Base-by-base conservation (phyloP, 2,113 vertebrate genomes). In the Gopherus evgoodei region DNA sequence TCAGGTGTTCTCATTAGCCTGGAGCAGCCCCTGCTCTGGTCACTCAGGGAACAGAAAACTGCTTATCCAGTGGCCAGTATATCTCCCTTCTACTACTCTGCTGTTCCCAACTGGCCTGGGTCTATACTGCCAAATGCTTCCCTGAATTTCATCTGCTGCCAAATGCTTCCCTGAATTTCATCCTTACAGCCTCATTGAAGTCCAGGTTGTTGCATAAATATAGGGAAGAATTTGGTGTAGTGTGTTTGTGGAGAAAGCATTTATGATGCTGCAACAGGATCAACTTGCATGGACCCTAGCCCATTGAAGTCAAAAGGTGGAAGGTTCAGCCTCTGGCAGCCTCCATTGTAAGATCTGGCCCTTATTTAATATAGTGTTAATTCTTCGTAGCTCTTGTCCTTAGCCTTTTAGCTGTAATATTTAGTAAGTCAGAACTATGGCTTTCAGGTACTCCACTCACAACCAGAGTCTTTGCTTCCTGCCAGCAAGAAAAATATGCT, bases 291-390 rank as follows among this genome's bases (percentile, higher is more conserved):
- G 65, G 65, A 72, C n/a, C 65, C 22, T 12, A 1, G 11, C 38
- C 19, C 5, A 11, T 13, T 12, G 38, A 42, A 19, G 38, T 44
- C 72, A 24, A 42, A 22, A 38, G n/a, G 11, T 53, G 27, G 24
- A 38, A 10, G 84, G 14, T 7, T 89, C 31, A 11, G 94, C 38
- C 16, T 10, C 38, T 17, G 17, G 0, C 38, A 24, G 3, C 10
- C 25, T 50, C 81, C 84, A 29, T 80, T 81, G 14, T 52, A 86
- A 94, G 87, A 81, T 86, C 19, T 29, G 5, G 11, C 86, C 91
- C 65, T 83, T 6, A 24, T 89, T 89, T 88, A 62, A 62, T 52
- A 80, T 90, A 62, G 11, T 50, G 50, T 50, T 10, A 21, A 21
- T 86, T 35, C 65, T 72, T 38, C 69, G 27, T 38, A 50, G 49